A percentile compares a stretch with the other conserved stretches of the same genome.
phyloP scores from a whole-genome alignment of 2,888 invertebrate genomes.

The Vanessa cardui region DNA sequence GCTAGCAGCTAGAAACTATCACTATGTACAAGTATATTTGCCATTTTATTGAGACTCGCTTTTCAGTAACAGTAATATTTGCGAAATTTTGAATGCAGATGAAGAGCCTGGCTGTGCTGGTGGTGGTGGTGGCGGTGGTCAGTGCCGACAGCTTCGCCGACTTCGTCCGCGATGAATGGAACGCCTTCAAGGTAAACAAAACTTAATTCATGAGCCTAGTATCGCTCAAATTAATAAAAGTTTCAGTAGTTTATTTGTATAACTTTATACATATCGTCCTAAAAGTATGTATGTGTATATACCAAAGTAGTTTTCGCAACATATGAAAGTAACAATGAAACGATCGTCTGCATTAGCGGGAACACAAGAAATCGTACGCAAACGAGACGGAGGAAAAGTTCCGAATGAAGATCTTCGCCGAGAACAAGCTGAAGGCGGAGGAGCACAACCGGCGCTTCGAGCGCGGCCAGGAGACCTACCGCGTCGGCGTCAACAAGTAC shows the following conservation, averaged over 20 bases:
- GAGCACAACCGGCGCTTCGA: conserved; percentile 91
- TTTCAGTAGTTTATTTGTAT: not conserved
- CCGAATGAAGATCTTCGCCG: conserved; percentile 94
- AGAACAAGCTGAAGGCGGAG: conserved; percentile 92
- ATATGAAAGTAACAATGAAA: not conserved
- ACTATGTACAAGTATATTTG: too few species aligned
- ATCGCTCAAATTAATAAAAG: too few species aligned
- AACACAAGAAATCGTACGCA: conserved; percentile 86
- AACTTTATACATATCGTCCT: too few species aligned
- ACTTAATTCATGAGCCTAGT: too few species aligned
- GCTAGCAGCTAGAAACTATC: too few species aligned
- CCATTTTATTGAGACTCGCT: too few species aligned
- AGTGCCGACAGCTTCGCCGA: conserved; percentile 88
- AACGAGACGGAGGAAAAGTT: conserved; percentile 90
- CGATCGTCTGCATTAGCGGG: conserved; percentile 52
- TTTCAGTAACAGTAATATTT: too few species aligned
- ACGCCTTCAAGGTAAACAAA: conserved; percentile 86
- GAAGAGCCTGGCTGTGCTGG: conserved; percentile 58
- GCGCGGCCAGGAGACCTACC: conserved; percentile 85
- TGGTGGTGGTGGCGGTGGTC: conserved; percentile 77
- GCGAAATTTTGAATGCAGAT: conserved; percentile 36
- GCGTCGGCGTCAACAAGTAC: conserved; percentile 90
- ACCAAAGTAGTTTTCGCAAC: not conserved
- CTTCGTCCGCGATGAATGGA: conserved; percentile 89
- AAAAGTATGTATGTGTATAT: too few species aligned